phyloP scores from a whole-genome alignment of 2,888 invertebrate species.

The Cremastinae sp. region DNA sequence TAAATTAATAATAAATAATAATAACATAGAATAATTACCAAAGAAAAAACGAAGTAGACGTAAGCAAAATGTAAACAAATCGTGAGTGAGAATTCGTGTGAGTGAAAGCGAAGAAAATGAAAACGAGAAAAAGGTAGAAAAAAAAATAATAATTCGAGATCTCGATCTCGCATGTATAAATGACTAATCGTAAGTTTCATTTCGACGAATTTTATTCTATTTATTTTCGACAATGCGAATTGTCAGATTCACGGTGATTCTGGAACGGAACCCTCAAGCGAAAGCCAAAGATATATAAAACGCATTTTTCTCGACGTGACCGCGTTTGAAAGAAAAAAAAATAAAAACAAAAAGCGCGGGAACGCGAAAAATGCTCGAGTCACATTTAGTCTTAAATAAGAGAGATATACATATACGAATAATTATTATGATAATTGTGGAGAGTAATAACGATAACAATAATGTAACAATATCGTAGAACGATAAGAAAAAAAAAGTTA shows the following conservation, averaged over 20 bases:
- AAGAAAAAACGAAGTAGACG: conserved; percentile 5
- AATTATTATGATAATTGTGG: conserved; percentile 13
- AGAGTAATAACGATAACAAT: conserved; percentile 37
- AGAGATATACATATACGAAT: neutral
- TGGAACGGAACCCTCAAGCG: conserved; percentile 63
- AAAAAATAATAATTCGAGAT: too few species aligned
- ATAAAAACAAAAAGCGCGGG: neutral
- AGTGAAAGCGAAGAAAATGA: neutral
- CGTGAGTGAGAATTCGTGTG: neutral
- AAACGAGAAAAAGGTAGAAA: neutral
- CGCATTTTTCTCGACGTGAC: conserved; percentile 20
- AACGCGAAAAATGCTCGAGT: conserved; percentile 41
- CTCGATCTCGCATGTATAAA: conserved; percentile 12
- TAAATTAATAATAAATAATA: conserved; percentile 26
- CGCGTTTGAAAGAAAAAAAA: conserved; percentile 43
- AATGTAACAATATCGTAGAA: conserved; percentile 7
- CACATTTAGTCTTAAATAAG: conserved; percentile 43
- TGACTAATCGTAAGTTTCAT: conserved; percentile 60
- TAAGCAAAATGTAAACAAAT: conserved; percentile 15
- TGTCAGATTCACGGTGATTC: conserved; percentile 64
- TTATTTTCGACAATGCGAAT: conserved; percentile 57
- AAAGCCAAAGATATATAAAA: conserved; percentile 63
- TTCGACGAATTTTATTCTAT: conserved; percentile 42
- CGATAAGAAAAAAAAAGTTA: conserved; percentile 15
- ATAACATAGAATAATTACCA: neutral